phyloP scores from a whole-genome alignment of 2,113 vertebrate species.

The Burhinus bistriatus region DNA sequence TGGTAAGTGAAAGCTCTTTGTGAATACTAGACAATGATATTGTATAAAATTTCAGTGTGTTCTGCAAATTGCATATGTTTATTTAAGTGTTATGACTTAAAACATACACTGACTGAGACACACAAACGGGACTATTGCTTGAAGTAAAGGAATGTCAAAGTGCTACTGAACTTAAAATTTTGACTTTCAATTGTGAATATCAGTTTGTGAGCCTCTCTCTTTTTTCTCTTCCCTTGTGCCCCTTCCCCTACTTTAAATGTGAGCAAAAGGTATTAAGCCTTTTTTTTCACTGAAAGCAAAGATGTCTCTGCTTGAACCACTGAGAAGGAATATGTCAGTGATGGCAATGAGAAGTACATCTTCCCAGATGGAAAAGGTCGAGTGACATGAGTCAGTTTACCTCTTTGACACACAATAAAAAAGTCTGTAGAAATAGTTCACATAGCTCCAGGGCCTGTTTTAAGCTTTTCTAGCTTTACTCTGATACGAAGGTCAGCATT shows the following conservation, averaged over 20 bases:
- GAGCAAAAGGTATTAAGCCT: background rate
- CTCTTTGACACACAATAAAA: background rate
- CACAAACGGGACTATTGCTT: background rate
- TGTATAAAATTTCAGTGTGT: rapidly evolving
- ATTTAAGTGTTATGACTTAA: background rate
- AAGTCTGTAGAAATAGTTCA: background rate
- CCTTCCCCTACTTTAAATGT: background rate
- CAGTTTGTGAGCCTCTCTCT: background rate
- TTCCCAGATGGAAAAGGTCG: background rate
- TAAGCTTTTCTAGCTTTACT: background rate
- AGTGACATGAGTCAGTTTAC: background rate
- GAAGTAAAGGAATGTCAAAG: background rate
- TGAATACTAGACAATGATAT: background rate
- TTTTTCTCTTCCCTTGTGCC: background rate
- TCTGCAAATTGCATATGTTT: background rate
- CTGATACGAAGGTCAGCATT: background rate
- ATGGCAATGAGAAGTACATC: background rate
- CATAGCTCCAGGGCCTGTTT: background rate
- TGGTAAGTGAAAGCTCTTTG: background rate
- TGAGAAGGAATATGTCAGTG: background rate
- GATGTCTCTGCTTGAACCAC: background rate
- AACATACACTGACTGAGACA: background rate
- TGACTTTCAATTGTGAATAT: background rate
- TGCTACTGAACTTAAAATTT: background rate
- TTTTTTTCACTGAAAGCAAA: background rate